Conservation (phyloP, 2,113 vertebrate species). For the Callospermophilus lateralis region DNA sequence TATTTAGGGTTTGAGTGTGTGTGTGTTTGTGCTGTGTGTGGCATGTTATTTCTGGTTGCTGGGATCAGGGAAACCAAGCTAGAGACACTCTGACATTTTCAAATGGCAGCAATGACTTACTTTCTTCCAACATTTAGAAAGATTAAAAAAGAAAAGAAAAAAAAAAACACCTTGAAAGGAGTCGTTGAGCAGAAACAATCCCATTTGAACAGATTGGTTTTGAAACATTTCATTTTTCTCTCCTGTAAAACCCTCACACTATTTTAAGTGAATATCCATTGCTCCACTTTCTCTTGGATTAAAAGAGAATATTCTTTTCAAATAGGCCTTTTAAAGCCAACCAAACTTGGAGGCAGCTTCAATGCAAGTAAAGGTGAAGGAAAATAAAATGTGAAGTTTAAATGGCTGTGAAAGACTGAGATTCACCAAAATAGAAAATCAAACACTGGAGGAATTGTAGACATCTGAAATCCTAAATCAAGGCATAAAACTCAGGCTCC, state of each 20-base stretch:
- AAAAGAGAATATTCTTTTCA: not conserved
- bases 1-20: not conserved
- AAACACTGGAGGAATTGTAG: not conserved
- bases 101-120: slow-evolving; percentile 62
- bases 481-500: too few species aligned
- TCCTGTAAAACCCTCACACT: not conserved
- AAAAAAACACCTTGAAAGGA: not conserved
- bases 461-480: not conserved
- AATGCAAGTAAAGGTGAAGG: not conserved
- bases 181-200: not conserved
- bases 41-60: not conserved
- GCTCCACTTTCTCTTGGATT: slow-evolving; percentile 35
- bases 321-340: slow-evolving; percentile 19
- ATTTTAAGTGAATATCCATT: not conserved
- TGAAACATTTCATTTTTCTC: slow-evolving; percentile 37
- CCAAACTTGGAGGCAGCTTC: not conserved
- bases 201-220: slow-evolving; percentile 21
- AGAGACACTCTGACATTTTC: slow-evolving; percentile 71
- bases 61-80: not conserved
- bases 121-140: slow-evolving; percentile 24
- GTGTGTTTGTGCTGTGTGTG: not conserved
- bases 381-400: not conserved
- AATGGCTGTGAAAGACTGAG: not conserved
- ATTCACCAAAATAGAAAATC: not conserved
- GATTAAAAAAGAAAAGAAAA: not conserved